These are phyloP conservation scores for Chrysocyon brachyurus DNA, from an alignment of 2,797 vertebrate genomes.

Conservation along the genomic window DNA sequence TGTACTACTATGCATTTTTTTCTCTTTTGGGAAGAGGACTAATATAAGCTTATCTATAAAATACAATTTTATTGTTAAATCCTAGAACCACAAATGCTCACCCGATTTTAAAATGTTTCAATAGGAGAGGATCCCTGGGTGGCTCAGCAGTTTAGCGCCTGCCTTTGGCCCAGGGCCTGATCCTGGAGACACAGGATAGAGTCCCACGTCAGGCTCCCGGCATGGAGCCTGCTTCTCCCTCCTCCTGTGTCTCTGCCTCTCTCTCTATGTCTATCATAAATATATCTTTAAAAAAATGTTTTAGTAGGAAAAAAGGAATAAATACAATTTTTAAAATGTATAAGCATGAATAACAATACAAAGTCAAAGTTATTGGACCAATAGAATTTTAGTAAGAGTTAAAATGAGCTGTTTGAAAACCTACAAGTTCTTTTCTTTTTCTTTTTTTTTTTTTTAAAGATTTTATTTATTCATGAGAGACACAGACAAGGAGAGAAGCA, in stretches of 20 bases:
- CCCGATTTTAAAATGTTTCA: neutral
- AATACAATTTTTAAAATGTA: neutral
- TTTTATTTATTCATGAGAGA: too few species aligned
- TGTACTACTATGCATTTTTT: neutral
- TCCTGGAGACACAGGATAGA: too few species aligned
- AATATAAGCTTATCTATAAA: neutral
- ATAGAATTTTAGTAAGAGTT: neutral
- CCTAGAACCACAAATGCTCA: neutral
- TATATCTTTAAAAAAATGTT: neutral
- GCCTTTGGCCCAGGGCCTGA: too few species aligned
- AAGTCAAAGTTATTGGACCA: neutral
- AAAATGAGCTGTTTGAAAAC: neutral
- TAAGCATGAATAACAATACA: neutral
- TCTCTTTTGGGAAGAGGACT: neutral
- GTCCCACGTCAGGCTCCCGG: too few species aligned
- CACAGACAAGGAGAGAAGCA: too few species aligned
- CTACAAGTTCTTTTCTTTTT: neutral
- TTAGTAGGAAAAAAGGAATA: neutral
- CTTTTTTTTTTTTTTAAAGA: too few species aligned
- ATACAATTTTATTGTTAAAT: neutral
- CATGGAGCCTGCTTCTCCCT: too few species aligned
- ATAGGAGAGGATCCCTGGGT: neutral
- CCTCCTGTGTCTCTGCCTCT: too few species aligned
- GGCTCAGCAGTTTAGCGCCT: too few species aligned
- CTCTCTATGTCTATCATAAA: too few species aligned